Conservation (phyloP, 2,113 vertebrate genomes). For the Pelecanoides urinatrix region DNA sequence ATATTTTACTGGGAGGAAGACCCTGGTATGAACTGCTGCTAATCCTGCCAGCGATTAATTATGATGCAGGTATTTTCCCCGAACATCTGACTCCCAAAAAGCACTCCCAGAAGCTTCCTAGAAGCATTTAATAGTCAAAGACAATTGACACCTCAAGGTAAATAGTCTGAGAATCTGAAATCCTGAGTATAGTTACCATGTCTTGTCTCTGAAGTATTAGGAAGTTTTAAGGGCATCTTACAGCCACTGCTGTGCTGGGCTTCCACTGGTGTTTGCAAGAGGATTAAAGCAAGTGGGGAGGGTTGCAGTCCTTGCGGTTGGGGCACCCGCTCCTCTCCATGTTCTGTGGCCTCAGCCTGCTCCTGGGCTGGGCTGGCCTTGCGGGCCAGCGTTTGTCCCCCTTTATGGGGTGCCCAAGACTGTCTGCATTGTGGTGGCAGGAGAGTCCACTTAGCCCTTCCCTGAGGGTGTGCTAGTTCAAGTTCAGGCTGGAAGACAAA, state of each 20-base stretch:
- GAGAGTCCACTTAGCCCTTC: background rate
- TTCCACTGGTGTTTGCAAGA: background rate
- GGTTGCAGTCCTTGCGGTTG: background rate
- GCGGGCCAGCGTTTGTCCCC: rapidly evolving
- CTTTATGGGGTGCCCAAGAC: background rate
- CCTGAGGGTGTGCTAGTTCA: background rate
- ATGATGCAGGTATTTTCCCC: background rate
- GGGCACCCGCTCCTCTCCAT: background rate
- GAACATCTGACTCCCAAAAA: background rate
- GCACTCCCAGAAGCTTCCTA: background rate
- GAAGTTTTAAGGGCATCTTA: background rate
- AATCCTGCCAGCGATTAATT: background rate
- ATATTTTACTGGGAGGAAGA: background rate
- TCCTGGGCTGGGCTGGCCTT: background rate
- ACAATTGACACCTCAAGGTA: background rate
- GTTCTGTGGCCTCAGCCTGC: background rate
- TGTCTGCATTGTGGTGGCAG: background rate
- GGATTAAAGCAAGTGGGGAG: background rate
- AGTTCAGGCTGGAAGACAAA: background rate
- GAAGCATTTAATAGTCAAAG: background rate
- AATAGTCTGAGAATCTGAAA: constrained; percentile 29
- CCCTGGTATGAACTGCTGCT: background rate
- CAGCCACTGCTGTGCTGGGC: background rate
- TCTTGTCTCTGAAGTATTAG: background rate
- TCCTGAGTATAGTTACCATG: background rate